Percentiles rank a stretch among this genome's conserved stretches.
phyloP scores from a whole-genome alignment of 2,888 invertebrate genomes.

The Tortrix viridana region DNA sequence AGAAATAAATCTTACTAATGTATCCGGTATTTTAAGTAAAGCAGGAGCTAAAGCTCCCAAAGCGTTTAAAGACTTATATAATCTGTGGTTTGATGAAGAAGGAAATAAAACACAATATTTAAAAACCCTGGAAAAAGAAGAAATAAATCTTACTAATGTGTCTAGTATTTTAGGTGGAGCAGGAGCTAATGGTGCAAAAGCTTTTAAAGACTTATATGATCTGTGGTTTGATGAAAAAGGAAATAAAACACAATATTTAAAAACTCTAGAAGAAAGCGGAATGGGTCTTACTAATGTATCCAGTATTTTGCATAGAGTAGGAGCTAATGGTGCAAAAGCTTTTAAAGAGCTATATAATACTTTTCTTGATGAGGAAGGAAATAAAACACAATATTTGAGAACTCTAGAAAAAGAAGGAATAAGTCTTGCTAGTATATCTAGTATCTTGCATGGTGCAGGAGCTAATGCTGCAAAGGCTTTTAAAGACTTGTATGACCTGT shows the following conservation, averaged over 20 bases:
- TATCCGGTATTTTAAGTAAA: constrained; percentile 47
- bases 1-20: constrained; percentile 39
- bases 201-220: constrained; percentile 51
- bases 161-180: constrained; percentile 48
- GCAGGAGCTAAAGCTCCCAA: constrained; percentile 39
- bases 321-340: constrained; percentile 40
- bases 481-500: constrained; percentile 47
- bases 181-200: constrained; percentile 46
- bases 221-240: constrained; percentile 49
- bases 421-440: constrained; percentile 42
- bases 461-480: constrained; percentile 39
- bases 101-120: constrained; percentile 39
- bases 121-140: constrained; percentile 41
- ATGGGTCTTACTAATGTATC: constrained; percentile 39
- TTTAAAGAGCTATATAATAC: constrained; percentile 44
- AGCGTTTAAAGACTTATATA: constrained; percentile 46
- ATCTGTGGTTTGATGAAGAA: constrained; percentile 41
- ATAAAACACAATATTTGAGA: constrained; percentile 41
- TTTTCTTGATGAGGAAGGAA: constrained; percentile 49
- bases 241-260: constrained; percentile 40
- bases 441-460: constrained; percentile 46
- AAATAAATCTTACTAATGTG: constrained; percentile 43
- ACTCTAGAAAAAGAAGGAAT: constrained; percentile 39
- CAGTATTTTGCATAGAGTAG: constrained; percentile 42
- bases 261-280: constrained; percentile 41